Evolutionary conservation across 2,888 invertebrate genomes (phyloP).

Genomic region (Synanthedon tipuliformis): DNA sequence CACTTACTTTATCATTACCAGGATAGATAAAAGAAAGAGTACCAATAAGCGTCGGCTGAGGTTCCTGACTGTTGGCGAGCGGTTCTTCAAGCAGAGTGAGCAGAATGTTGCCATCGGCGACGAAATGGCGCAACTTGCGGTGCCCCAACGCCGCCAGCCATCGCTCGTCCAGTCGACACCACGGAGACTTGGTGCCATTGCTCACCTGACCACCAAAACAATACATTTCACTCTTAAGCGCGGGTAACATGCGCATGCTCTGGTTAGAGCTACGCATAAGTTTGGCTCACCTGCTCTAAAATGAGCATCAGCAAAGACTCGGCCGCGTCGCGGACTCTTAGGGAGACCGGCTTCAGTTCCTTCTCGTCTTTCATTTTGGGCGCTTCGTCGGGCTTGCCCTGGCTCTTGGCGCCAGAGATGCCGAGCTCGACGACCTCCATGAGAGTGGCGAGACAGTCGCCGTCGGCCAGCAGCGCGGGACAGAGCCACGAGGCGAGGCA

Average conservation of each 20-base stretch:
- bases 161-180: slow-evolving; percentile 89
- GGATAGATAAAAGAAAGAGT: slow-evolving; percentile 1
- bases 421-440: slow-evolving; percentile 97
- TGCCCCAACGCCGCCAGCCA: slow-evolving; percentile 76
- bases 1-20: too few species aligned
- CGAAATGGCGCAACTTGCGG: slow-evolving; percentile 77
- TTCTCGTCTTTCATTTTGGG: slow-evolving; percentile 96
- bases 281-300: slow-evolving; percentile 79
- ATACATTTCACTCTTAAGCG: not conserved
- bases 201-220: slow-evolving; percentile 69
- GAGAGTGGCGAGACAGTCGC: slow-evolving; percentile 91
- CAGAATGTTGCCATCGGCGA: slow-evolving; percentile 90
- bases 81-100: slow-evolving; percentile 92
- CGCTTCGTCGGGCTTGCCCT: slow-evolving; percentile 87
- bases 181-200: slow-evolving; percentile 76
- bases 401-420: slow-evolving; percentile 93
- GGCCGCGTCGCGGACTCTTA: slow-evolving; percentile 97
- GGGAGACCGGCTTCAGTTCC: slow-evolving; percentile 95
- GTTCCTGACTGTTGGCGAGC: slow-evolving; percentile 91
- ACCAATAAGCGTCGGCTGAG: slow-evolving; percentile 88
- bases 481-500: slow-evolving; percentile 93
- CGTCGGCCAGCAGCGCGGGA: slow-evolving; percentile 91
- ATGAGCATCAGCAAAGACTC: slow-evolving; percentile 92
- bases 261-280: too few species aligned
- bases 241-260: too few species aligned